phyloP scores from a whole-genome alignment of 1,140 invertebrate genomes.

The Arctopsyche grandis region DNA sequence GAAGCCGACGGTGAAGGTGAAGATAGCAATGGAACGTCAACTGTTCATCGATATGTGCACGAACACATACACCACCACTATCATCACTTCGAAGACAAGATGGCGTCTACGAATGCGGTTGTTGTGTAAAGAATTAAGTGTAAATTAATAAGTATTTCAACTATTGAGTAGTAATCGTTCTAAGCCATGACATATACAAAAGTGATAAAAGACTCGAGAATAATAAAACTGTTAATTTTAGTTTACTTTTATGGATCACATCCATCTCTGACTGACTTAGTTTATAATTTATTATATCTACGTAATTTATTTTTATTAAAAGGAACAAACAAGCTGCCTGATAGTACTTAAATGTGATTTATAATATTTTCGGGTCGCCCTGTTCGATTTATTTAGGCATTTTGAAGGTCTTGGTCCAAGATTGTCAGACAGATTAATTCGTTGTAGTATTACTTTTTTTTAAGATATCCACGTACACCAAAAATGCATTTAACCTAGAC shows the following conservation, averaged over 20 bases:
- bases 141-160: not conserved
- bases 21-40: slow-evolving; percentile 57
- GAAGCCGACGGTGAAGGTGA: slow-evolving; percentile 56
- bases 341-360: slow-evolving; percentile 51
- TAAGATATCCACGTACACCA: too few species aligned
- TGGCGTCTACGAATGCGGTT: slow-evolving; percentile 49
- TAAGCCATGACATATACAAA: slow-evolving; percentile 18
- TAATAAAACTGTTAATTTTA: not conserved
- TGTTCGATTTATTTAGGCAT: too few species aligned
- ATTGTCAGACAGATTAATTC: too few species aligned
- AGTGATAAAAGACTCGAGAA: slow-evolving; percentile 16
- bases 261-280: slow-evolving; percentile 53
- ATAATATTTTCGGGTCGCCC: too few species aligned
- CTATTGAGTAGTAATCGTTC: not conserved
- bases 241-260: slow-evolving; percentile 33
- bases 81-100: slow-evolving; percentile 73
- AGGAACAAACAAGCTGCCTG: slow-evolving; percentile 50
- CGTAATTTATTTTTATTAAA: slow-evolving; percentile 44
- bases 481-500: too few species aligned
- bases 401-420: too few species aligned
- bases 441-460: too few species aligned
- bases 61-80: slow-evolving; percentile 87
- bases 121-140: slow-evolving; percentile 45
- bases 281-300: slow-evolving; percentile 42
- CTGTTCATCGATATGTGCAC: slow-evolving; percentile 73